Conservation (phyloP, 2,113 vertebrate genomes). For the Vulpes lagopus region DNA sequence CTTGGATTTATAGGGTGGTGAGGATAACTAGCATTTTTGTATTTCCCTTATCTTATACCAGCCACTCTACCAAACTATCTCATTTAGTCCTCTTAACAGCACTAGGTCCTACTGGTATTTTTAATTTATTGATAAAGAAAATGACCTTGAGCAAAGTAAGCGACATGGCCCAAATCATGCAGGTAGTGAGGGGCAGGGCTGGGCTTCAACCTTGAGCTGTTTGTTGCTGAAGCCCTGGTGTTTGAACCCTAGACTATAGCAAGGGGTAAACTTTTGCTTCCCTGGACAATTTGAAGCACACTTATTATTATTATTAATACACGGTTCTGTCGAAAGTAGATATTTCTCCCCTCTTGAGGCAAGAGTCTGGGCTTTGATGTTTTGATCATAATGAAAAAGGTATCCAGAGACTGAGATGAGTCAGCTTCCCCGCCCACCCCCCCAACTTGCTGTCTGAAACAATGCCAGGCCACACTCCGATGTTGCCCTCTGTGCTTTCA, state of each 20-base stretch:
- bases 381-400: background rate
- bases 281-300: background rate
- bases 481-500: fast-evolving
- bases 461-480: fast-evolving
- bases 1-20: background rate
- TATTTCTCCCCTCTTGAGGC: background rate
- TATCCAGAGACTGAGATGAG: background rate
- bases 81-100: background rate
- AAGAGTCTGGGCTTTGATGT: background rate
- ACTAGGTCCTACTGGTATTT: background rate
- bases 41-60: background rate
- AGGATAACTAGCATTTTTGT: background rate
- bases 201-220: background rate
- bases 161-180: background rate
- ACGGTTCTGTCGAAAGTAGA: background rate
- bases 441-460: background rate
- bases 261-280: background rate
- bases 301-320: background rate
- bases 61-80: background rate
- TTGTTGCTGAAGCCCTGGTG: background rate
- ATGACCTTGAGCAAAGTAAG: background rate
- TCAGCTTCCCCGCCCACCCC: background rate
- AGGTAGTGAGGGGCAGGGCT: background rate
- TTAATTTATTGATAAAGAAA: background rate
- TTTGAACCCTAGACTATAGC: background rate